Conservation (phyloP, 2,113 vertebrate genomes). For the Tauraco erythrolophus region DNA sequence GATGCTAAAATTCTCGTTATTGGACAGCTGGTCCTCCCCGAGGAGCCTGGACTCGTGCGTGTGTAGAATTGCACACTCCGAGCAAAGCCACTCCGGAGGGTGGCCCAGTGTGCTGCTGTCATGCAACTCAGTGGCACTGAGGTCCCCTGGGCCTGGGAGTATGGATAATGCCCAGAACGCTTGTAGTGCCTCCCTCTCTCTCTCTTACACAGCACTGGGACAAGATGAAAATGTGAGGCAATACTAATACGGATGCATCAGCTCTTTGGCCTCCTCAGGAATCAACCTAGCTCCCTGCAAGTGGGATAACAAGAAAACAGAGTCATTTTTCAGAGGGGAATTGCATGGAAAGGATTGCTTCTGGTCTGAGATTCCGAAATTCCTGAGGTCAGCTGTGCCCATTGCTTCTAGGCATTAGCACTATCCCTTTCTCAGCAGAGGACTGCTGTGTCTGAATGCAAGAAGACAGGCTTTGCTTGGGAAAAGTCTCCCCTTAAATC, state of each 20-base stretch:
- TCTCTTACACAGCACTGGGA: accelerated
- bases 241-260: neutral
- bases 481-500: neutral
- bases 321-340: neutral
- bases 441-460: accelerated
- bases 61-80: neutral
- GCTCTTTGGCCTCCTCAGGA: neutral
- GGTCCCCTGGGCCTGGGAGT: neutral
- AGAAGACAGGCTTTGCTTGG: neutral
- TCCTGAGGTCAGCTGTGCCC: neutral
- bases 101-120: neutral
- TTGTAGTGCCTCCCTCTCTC: neutral
- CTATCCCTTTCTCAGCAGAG: accelerated
- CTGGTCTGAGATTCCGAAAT: neutral
- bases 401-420: neutral
- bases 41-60: accelerated
- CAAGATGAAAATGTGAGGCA: neutral
- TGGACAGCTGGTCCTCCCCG: neutral
- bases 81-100: accelerated
- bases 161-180: accelerated
- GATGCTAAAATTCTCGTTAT: neutral
- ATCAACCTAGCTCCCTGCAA: neutral
- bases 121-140: accelerated
- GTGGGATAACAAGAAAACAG: neutral
- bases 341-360: neutral